Percentiles rank a stretch among this genome's conserved stretches.
Evolutionary conservation across 30 jellyfish, hydroid and myxozoan species (phyloP).

Genomic region (Aurelia aurita): DNA sequence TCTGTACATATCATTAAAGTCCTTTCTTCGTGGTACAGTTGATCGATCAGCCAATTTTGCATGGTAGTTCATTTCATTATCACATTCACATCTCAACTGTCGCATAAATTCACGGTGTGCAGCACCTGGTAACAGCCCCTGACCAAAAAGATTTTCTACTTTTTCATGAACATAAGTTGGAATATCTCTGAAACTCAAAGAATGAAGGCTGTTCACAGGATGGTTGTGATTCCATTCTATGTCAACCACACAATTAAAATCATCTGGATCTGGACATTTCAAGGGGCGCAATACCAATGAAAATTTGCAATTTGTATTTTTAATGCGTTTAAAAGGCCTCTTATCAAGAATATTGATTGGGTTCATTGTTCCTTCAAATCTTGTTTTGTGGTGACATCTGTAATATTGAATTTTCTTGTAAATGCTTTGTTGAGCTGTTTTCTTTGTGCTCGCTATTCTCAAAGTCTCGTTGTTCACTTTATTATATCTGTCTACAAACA

Average conservation of each 20-base stretch:
- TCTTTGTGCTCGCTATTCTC: no score
- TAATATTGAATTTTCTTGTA: no score
- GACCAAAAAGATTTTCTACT: background rate
- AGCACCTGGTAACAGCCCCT: constrained; percentile 7
- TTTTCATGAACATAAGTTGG: background rate
- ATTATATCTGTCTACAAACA: background rate
- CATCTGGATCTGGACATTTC: background rate
- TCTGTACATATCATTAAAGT: constrained; percentile 21
- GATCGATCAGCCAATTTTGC: constrained; percentile 22
- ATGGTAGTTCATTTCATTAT: background rate
- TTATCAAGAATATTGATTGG: background rate
- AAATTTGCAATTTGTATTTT: constrained; percentile 5
- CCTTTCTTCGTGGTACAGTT: constrained; percentile 14
- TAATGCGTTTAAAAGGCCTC: background rate
- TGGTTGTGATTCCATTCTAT: constrained; percentile 28
- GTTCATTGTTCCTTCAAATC: background rate
- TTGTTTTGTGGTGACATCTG: constrained; percentile 5
- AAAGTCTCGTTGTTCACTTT: background rate
- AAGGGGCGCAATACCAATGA: background rate
- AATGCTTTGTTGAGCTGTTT: no score
- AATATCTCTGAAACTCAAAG: constrained; percentile 13
- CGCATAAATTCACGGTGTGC: constrained; percentile 21
- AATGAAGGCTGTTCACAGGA: constrained; percentile 3
- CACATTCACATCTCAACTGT: background rate
- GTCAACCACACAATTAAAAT: background rate